Evolutionary conservation across 2,888 invertebrate species (phyloP).

Genomic region (Dryomyza anilis): DNA sequence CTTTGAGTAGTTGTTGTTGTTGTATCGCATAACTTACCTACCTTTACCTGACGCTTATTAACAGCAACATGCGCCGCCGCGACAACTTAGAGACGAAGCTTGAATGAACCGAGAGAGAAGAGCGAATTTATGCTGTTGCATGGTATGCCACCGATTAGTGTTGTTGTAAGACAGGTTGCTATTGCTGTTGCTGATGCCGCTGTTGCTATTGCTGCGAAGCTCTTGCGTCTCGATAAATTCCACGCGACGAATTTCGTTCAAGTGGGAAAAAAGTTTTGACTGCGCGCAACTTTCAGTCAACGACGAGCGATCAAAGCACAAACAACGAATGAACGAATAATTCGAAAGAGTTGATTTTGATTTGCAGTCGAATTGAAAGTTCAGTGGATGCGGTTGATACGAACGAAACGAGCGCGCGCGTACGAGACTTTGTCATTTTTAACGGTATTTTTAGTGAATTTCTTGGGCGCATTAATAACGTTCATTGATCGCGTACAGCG

Average conservation of each 20-base stretch:
- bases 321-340: too few relatives aligned
- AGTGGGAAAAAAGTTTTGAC: slow-evolving; percentile 20
- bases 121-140: not conserved
- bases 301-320: slow-evolving; percentile 24
- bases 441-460: slow-evolving; percentile 18
- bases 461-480: slow-evolving; percentile 10
- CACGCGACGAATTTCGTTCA: too few relatives aligned
- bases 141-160: not conserved
- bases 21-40: slow-evolving; percentile 22
- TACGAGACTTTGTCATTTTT: not conserved
- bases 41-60: slow-evolving; percentile 14
- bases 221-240: slow-evolving; percentile 30
- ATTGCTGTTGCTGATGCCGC: not conserved
- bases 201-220: slow-evolving; percentile 37
- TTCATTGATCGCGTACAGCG: slow-evolving; percentile 7
- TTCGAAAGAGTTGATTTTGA: not conserved
- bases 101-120: not conserved
- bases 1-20: not conserved
- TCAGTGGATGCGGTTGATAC: not conserved
- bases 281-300: slow-evolving; percentile 21
- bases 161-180: too few relatives aligned
- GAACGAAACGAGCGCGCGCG: not conserved
- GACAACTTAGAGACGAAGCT: not conserved
- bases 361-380: not conserved
- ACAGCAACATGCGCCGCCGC: not conserved